These are phyloP conservation scores for Apteryx mantelli DNA, from an alignment of 2,113 vertebrate genomes.

Conservation along the genomic window DNA sequence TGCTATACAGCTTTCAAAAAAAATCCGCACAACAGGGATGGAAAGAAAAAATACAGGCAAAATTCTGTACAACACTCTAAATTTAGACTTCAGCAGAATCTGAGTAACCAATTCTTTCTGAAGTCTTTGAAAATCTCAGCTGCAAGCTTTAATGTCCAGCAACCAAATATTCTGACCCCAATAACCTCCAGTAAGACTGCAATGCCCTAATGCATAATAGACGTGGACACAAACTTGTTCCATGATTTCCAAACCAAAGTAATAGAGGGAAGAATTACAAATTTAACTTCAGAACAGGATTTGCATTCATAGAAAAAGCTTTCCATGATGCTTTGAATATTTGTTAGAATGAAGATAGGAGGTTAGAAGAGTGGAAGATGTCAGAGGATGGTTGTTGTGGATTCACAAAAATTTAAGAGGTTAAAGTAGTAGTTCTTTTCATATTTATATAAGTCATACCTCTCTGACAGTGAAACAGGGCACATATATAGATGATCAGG, in stretches of 20 bases:
- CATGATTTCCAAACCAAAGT: background rate
- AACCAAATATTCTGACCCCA: background rate
- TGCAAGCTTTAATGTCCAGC: too few species aligned
- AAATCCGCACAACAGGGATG: background rate
- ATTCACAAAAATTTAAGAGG: background rate
- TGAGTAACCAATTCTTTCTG: rapidly evolving
- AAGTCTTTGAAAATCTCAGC: background rate
- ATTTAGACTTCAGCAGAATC: background rate
- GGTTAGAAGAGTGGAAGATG: too few species aligned
- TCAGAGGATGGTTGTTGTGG: background rate
- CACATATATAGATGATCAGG: background rate
- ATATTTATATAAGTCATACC: background rate
- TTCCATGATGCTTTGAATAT: background rate
- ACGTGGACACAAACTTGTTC: background rate
- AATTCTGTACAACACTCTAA: background rate
- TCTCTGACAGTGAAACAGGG: background rate
- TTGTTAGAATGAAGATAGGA: background rate
- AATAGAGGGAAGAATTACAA: background rate
- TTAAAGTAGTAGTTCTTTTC: background rate
- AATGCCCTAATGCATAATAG: too few species aligned
- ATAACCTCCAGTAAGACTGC: background rate
- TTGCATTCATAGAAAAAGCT: background rate
- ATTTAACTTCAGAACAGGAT: background rate
- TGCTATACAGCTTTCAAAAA: background rate
- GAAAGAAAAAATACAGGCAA: background rate